Evolutionary conservation across 2,113 vertebrate species (phyloP).

Genomic region (Macquaria ambigua): DNA sequence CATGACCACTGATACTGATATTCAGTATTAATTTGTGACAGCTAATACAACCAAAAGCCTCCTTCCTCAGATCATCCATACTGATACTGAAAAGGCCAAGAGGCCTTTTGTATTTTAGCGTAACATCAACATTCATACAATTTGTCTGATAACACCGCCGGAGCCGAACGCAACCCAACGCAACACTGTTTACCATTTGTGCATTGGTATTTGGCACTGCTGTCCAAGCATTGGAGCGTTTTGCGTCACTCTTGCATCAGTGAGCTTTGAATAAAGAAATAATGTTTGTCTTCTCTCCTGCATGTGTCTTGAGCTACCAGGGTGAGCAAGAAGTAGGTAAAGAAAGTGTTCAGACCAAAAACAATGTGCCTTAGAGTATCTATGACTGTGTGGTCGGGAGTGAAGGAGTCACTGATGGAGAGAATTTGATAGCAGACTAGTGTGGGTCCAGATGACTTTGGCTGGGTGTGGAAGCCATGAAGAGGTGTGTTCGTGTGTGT

Average conservation of each 20-base stretch:
- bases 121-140: slow-evolving; percentile 42
- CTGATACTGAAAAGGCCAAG: neutral
- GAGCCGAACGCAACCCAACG: slow-evolving; percentile 57
- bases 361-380: slow-evolving; percentile 17
- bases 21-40: neutral
- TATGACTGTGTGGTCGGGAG: slow-evolving; percentile 25
- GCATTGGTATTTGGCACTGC: slow-evolving; percentile 46
- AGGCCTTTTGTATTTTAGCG: slow-evolving; percentile 34
- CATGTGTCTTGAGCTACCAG: slow-evolving; percentile 28
- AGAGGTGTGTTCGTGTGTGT: neutral
- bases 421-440: slow-evolving; percentile 36
- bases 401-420: slow-evolving; percentile 32
- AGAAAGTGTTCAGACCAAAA: slow-evolving; percentile 34
- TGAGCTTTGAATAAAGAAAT: slow-evolving; percentile 73
- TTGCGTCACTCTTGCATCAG: slow-evolving; percentile 80
- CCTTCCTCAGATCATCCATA: neutral
- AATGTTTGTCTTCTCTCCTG: slow-evolving; percentile 64
- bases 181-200: slow-evolving; percentile 75
- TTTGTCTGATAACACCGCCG: slow-evolving; percentile 40
- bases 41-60: neutral
- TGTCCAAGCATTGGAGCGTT: slow-evolving; percentile 60
- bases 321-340: slow-evolving; percentile 32
- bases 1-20: neutral
- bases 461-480: slow-evolving; percentile 17
- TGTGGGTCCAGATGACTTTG: slow-evolving; percentile 40